These are phyloP conservation scores for Aphidius gifuensis DNA, from an alignment of 1,140 invertebrate genomes.

Conservation along the genomic window DNA sequence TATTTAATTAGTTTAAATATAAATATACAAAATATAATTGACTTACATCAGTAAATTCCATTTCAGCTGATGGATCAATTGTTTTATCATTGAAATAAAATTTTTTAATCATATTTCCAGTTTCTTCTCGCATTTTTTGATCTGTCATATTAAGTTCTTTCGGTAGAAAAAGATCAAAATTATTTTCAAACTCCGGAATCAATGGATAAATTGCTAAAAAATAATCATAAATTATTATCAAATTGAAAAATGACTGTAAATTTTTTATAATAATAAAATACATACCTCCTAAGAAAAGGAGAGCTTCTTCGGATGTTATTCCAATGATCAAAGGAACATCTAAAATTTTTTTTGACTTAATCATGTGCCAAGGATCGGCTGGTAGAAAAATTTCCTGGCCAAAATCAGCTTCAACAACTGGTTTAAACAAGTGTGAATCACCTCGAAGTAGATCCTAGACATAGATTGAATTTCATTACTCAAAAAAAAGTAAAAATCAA, in stretches of 20 bases:
- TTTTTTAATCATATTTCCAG: conserved; percentile 56
- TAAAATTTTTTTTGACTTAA: conserved; percentile 53
- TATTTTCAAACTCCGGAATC: conserved; percentile 48
- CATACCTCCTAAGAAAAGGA: conserved; percentile 34
- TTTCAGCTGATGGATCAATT: conserved; percentile 50
- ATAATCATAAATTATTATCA: too few species aligned
- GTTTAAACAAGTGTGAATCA: conserved; percentile 57
- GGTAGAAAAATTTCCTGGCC: conserved; percentile 63
- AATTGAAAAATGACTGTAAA: too few species aligned
- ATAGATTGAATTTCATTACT: neutral
- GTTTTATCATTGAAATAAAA: conserved; percentile 60
- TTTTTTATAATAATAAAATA: too few species aligned
- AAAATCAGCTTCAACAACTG: conserved; percentile 61
- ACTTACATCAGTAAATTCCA: conserved; percentile 48
- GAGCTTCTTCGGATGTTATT: conserved; percentile 60
- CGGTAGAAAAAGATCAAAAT: conserved; percentile 60
- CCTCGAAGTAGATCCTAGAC: conserved; percentile 40
- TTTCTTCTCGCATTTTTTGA: conserved; percentile 36
- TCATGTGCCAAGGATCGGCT: conserved; percentile 55
- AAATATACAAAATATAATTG: too few species aligned
- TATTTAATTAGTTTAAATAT: too few species aligned
- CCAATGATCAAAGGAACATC: conserved; percentile 66
- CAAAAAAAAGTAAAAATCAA: too few species aligned
- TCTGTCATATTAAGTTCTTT: conserved; percentile 60
- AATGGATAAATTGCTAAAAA: too few species aligned